phyloP scores from a whole-genome alignment of 2,888 invertebrate genomes.

The Theretra japonica region DNA sequence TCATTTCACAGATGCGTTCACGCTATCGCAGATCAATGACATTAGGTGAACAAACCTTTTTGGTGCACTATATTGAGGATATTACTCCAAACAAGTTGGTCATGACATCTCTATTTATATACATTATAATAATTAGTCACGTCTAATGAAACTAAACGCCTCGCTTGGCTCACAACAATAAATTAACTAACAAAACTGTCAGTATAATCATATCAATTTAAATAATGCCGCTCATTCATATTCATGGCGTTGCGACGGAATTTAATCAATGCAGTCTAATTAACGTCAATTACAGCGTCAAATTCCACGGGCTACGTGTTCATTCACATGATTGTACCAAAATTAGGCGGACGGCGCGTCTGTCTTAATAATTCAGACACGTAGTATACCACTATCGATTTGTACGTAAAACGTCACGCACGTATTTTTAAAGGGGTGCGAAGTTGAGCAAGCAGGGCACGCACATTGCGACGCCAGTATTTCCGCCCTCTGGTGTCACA shows the following conservation, averaged over 20 bases:
- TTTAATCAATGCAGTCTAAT: slow-evolving; percentile 59
- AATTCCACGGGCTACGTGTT: slow-evolving; percentile 21
- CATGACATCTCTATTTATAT: too few relatives aligned
- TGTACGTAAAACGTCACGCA: too few relatives aligned
- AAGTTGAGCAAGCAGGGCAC: too few relatives aligned
- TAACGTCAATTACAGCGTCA: slow-evolving; percentile 52
- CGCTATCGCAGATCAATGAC: slow-evolving; percentile 1
- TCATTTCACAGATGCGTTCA: background rate
- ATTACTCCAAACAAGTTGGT: background rate
- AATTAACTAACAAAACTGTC: slow-evolving; percentile 43
- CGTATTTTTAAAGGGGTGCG: background rate
- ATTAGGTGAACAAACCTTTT: background rate
- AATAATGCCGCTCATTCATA: slow-evolving; percentile 65
- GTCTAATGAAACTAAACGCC: background rate
- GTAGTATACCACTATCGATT: background rate
- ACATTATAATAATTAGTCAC: too few relatives aligned
- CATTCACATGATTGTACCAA: slow-evolving; percentile 26
- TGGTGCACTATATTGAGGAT: background rate
- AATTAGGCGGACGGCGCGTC: background rate
- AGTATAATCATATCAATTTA: slow-evolving; percentile 49
- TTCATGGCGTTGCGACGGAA: slow-evolving; percentile 56
- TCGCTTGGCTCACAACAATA: slow-evolving; percentile 33
- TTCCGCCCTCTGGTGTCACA: too few relatives aligned
- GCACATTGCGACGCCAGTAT: background rate
- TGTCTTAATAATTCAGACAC: slow-evolving; percentile 22